Evolutionary conservation across 30 jellyfish, hydroid and myxozoan genomes (phyloP).

Genomic region (Hydractinia symbiolongicarpus): DNA sequence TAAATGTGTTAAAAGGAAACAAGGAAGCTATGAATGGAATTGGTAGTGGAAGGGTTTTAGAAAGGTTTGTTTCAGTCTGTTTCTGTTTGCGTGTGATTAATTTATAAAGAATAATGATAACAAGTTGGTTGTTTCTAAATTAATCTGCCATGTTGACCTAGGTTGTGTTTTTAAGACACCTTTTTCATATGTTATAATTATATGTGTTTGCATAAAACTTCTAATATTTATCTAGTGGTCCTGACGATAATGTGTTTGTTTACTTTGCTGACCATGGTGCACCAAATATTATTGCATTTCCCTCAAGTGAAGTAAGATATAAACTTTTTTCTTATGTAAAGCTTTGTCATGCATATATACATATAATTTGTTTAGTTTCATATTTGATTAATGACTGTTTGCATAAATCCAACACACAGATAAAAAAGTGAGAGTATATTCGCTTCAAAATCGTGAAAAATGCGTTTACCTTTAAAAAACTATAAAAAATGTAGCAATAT

Average conservation of each 20-base stretch:
- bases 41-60: slow-evolving; percentile 97
- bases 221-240: slow-evolving; percentile 67
- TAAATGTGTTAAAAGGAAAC: slow-evolving; percentile 64
- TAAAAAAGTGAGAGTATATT: neutral
- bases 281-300: slow-evolving; percentile 92
- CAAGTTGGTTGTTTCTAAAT: too few relatives aligned
- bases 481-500: too few relatives aligned
- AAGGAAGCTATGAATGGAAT: slow-evolving; percentile 57
- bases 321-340: neutral
- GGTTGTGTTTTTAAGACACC: too few relatives aligned
- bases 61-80: slow-evolving; percentile 44
- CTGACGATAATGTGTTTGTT: slow-evolving; percentile 89
- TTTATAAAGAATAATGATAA: neutral
- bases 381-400: too few relatives aligned
- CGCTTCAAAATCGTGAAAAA: neutral
- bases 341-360: too few relatives aligned
- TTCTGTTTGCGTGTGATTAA: neutral
- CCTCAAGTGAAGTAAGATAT: slow-evolving; percentile 52
- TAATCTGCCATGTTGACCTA: too few relatives aligned
- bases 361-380: too few relatives aligned
- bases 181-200: neutral
- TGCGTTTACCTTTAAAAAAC: too few relatives aligned
- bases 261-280: slow-evolving; percentile 99
- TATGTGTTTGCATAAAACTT: neutral
- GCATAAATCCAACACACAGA: too few relatives aligned